phyloP scores from a whole-genome alignment of 1,140 invertebrate genomes.

The Gonioctena quinquepunctata region DNA sequence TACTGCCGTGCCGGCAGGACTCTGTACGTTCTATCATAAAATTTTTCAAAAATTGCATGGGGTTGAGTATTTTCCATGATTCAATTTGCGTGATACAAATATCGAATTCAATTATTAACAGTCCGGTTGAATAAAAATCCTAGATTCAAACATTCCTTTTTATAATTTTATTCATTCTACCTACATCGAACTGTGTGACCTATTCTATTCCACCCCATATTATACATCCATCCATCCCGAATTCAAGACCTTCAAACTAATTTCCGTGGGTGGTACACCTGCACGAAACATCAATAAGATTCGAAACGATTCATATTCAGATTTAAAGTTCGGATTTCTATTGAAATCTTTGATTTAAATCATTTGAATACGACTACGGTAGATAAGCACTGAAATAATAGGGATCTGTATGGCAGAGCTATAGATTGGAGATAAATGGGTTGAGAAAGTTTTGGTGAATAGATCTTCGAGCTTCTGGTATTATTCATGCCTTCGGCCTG shows the following conservation, averaged over 20 bases:
- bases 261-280: constrained; percentile 12
- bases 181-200: too few species aligned
- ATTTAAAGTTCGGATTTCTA: constrained; percentile 19
- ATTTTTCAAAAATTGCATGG: too few species aligned
- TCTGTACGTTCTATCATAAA: too few species aligned
- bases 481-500: neutral
- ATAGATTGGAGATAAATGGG: constrained; percentile 19
- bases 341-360: constrained; percentile 22
- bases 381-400: constrained; percentile 11
- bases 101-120: too few species aligned
- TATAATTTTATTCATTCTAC: too few species aligned
- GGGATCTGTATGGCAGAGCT: constrained; percentile 1
- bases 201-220: too few species aligned
- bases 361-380: constrained; percentile 20
- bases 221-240: too few species aligned
- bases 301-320: constrained; percentile 13
- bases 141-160: too few species aligned
- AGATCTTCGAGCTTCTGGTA: neutral
- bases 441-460: constrained; percentile 8
- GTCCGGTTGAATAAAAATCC: too few species aligned
- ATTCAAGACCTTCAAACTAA: neutral
- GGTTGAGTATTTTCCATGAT: too few species aligned
- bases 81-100: too few species aligned
- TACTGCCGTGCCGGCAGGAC: too few species aligned
- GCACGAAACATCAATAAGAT: constrained; percentile 17